Evolutionary conservation across 2,113 vertebrate species (phyloP), one percentile per base, ranked within the genome.

Genomic region (Pithys albifrons): DNA sequence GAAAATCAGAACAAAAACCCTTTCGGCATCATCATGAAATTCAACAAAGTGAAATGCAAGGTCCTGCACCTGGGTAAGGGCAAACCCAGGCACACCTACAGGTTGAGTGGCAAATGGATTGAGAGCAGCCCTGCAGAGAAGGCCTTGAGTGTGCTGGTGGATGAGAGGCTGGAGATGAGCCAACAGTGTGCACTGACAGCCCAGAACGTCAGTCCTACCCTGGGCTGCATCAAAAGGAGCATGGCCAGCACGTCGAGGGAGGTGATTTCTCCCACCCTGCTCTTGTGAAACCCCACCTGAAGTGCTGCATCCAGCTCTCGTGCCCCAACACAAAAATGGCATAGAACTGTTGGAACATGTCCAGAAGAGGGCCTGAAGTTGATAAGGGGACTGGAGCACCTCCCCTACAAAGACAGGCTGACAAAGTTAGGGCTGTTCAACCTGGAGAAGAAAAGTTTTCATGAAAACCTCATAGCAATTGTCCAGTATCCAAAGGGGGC

Each of bases 131-230:
- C 0, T 41, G 1, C n/a, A 2, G 7, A 48, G 62, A 69, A 82
- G 24, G 24, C 29, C 12, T 54, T 61, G 24, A 9, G 17, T 9
- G 3, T 62, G 8, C 9, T 62, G 39, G 24, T 27, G 6, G 16
- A 6, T 76, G 29, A 41, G n/a, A 25, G 15, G 22, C 45, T 66
- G 31, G n/a, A 48, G 14, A 10, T 55, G 39, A 61, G 10, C 28
- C 24, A 69, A 54, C 19, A 0, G 3, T 62, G 48, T 0, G 14
- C 4, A 15, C 39, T 41, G 0, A 0, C 6, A 61, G 28, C 9
- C 23, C 24, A n/a, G 28, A 69, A 4, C 41, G 28, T 16, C 78
- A 54, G 0, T 3, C 0, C 4, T 76, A 5, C 23, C 20, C 29
- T 83, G n/a, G 20, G 55, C 55, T 70, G 41, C 20, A 39, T 31